These are phyloP conservation scores for Coleophora deauratella DNA, from an alignment of 2,888 invertebrate genomes.

Conservation along the genomic window DNA sequence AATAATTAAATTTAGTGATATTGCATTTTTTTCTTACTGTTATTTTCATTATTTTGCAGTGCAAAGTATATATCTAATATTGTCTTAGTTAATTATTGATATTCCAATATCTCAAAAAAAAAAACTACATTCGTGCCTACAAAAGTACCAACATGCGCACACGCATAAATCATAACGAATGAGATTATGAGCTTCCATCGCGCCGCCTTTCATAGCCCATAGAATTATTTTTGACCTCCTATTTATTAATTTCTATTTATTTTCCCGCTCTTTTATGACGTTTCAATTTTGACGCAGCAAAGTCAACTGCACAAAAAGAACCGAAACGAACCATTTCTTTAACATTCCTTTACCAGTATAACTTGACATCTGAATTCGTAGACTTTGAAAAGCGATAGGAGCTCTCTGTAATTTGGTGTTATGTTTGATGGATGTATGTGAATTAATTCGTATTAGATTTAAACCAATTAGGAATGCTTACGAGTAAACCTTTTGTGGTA, in stretches of 20 bases:
- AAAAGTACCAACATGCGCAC: conserved; percentile 30
- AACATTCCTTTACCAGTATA: conserved; percentile 28
- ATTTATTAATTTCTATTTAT: conserved; percentile 28
- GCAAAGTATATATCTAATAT: too few species aligned
- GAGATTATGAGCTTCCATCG: conserved; percentile 55
- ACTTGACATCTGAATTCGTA: conserved; percentile 17
- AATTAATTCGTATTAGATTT: conserved; percentile 63
- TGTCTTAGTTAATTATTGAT: too few species aligned
- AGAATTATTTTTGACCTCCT: too few species aligned
- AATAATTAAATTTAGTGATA: too few species aligned
- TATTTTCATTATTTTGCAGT: too few species aligned
- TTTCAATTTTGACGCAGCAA: conserved; percentile 52
- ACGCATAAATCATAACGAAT: conserved; percentile 47
- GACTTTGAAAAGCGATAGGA: neutral
- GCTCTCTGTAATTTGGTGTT: conserved; percentile 30
- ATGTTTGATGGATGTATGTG: conserved; percentile 30
- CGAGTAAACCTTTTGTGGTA: conserved; percentile 42
- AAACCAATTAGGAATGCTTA: conserved; percentile 71
- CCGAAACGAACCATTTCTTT: conserved; percentile 30
- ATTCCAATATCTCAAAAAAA: too few species aligned
- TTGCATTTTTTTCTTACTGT: too few species aligned
- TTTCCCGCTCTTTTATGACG: conserved; percentile 50
- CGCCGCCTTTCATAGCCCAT: conserved; percentile 37
- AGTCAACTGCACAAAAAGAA: conserved; percentile 25
- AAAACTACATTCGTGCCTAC: too few species aligned